Evolutionary conservation across 2,113 vertebrate genomes (phyloP), one percentile per base, ranked within the genome.

Genomic region (Triplophysa dalaica): DNA sequence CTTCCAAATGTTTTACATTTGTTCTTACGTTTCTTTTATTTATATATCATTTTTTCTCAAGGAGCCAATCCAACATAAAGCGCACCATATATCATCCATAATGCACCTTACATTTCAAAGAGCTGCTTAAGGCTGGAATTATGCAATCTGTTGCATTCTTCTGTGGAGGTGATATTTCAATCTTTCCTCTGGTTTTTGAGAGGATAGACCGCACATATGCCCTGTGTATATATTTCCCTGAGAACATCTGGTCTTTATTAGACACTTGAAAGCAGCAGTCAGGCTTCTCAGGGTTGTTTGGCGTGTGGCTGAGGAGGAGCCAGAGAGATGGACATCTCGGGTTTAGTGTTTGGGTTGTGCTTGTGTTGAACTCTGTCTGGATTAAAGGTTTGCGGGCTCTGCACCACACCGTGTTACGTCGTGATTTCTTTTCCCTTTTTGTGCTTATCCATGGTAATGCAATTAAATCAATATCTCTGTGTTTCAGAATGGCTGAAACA

Each of bases 211-310:
- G 70, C 84, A 89, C 87, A 41, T 87, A 85, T 87, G 86, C 85
- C 87, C 89, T 88, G 81, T 92, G 89, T 92, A 89, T 91, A 92
- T 88, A 88, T 91, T 90, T 91, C 86, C 87, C 80, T 77, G 79
- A 77, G 87, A 93, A 92, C 92, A 93, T 92, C 91, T 93, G 92
- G 88, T 91, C 91, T 91, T 92, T 90, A 93, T 93, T 93, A 92
- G 88, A 76, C 87, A 85, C 75, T 86, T 88, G 56, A 87, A 89
- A 89, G 87, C 85, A 84, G 86, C 79, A 14, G 85, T 89, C 83
- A 83, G 77, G 88, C 87, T 88, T 90, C 90, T 89, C 75, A 38
- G 83, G 79, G 83, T 85, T 78, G 83, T 87, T 88, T 90, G 90
- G 89, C 88, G 85, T 93, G 91, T 89, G 89, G 90, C 89, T 87